phyloP scores from a whole-genome alignment of 2,888 invertebrate genomes.

The Orthosia cruda region DNA sequence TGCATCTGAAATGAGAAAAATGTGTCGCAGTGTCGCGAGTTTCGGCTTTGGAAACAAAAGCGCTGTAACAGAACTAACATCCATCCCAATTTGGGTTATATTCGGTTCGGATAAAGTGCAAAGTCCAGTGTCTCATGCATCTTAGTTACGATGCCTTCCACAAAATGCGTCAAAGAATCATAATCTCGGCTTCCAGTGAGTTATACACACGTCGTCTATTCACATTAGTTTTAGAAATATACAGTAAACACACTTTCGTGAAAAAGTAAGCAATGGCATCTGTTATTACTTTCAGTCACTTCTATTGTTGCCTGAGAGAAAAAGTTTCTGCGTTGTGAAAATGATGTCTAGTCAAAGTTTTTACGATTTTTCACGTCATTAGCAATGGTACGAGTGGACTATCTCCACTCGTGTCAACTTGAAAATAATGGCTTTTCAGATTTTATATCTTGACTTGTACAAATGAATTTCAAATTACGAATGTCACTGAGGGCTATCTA shows the following conservation, averaged over 20 bases:
- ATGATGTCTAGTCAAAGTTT: conserved; percentile 49
- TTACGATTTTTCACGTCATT: conserved; percentile 51
- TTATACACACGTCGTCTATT: conserved; percentile 85
- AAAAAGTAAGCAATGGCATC: conserved; percentile 64
- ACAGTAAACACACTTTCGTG: conserved; percentile 78
- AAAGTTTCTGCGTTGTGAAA: conserved; percentile 43
- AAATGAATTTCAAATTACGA: conserved; percentile 33
- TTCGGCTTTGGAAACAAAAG: conserved; percentile 53
- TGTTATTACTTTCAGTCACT: conserved; percentile 65
- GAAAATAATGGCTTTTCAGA: conserved; percentile 32
- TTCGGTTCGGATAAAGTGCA: conserved; percentile 56
- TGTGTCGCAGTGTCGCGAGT: conserved; percentile 86
- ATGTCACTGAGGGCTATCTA: conserved; percentile 1
- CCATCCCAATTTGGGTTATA: conserved; percentile 64
- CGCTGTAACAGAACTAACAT: conserved; percentile 47
- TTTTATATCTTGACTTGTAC: conserved; percentile 34
- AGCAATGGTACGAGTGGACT: conserved; percentile 32
- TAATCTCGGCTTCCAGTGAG: conserved; percentile 85
- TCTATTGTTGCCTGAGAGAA: conserved; percentile 41
- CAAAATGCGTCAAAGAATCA: conserved; percentile 78
- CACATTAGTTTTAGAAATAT: conserved; percentile 88
- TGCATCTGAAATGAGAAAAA: conserved; percentile 91
- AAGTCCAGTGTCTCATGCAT: conserved; percentile 42
- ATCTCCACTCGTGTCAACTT: conserved; percentile 2
- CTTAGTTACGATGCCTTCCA: conserved; percentile 64